These are phyloP conservation scores for Nasonia oneida DNA, from an alignment of 2,888 invertebrate genomes.

Conservation along the genomic window DNA sequence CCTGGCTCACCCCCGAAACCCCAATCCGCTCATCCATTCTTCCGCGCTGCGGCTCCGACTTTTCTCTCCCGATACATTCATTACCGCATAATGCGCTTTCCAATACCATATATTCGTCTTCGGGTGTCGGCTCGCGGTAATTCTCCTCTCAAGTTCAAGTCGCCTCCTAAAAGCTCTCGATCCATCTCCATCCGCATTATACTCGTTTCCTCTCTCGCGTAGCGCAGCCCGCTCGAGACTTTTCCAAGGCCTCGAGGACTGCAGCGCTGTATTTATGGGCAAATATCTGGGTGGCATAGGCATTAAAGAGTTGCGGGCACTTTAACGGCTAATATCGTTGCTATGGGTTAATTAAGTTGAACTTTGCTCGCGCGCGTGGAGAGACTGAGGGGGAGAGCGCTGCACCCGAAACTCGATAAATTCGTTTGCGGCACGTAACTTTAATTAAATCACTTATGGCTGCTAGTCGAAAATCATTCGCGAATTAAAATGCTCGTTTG, in stretches of 20 bases:
- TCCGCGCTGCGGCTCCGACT: neutral
- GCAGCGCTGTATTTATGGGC: conserved; percentile 28
- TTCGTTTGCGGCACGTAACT: conserved; percentile 59
- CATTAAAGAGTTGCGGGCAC: conserved; percentile 60
- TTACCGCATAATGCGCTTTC: conserved; percentile 54
- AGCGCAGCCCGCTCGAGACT: neutral
- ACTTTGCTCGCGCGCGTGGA: conserved; percentile 36
- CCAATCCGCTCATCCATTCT: conserved; percentile 30
- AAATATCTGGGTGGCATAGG: neutral
- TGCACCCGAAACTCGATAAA: conserved; percentile 49
- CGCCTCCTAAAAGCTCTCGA: conserved; percentile 27
- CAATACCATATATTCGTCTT: conserved; percentile 47
- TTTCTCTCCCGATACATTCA: conserved; percentile 39
- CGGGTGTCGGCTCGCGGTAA: conserved; percentile 23
- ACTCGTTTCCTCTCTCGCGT: neutral
- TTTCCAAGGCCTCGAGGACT: neutral
- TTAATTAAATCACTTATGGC: conserved; percentile 56
- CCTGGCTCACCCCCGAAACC: neutral
- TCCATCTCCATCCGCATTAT: conserved; percentile 41
- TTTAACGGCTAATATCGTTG: conserved; percentile 60
- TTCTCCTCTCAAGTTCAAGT: neutral
- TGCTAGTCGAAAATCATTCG: conserved; percentile 51
- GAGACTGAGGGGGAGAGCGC: neutral
- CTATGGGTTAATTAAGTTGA: conserved; percentile 60
- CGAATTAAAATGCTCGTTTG: conserved; percentile 35